Evolutionary conservation across 1,140 invertebrate genomes (phyloP), one percentile per base, ranked within the genome.

Genomic region (Penaeus vannamei): DNA sequence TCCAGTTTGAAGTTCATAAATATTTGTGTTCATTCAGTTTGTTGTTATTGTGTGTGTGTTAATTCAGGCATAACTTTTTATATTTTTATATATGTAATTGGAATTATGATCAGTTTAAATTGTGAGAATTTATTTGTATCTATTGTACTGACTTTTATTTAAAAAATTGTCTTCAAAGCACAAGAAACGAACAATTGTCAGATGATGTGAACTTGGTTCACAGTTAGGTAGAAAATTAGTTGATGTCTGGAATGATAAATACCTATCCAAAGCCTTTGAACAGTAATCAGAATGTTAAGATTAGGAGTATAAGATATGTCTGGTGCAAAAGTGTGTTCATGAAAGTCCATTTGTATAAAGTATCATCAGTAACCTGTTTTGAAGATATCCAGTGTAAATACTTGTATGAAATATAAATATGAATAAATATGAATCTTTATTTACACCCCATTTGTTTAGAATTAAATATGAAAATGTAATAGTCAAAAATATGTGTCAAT

Each of bases 401-500:
- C 87, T 89, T 89, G 87, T 89, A 89, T 84, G 87, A 89, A 89
- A 84, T 84, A 89, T 84, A 89, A 76, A 32, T 84, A 89, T 89
- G 60, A 84, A 83, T 61, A 36, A 79, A 79, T 22, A 12, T 23
- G 66, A 72, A 32, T 72, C 32, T 72, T 72, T 8, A 26, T 72
- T 26, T 72, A 26, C 66, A 72, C 32, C 32, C 19, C n/a, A 72
- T 72, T 32, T 72, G 17, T 72, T 20, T 72, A 72, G 8, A 72
- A 72, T 72, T 19, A 53, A 53, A 53, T 53, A 12, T 12, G 46
- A 10, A 10, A 7, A 12, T 53, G 14, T 53, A 8, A 12, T 1
- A 53, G 46, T 53, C 10, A 53, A 10, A 53, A 53, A 53, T 53
- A 14, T 46, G 10, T 53, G 46, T 53, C 46, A 42, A 7, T 42